Base-by-base conservation (phyloP, 2,113 vertebrate species). In the Morone saxatilis region DNA sequence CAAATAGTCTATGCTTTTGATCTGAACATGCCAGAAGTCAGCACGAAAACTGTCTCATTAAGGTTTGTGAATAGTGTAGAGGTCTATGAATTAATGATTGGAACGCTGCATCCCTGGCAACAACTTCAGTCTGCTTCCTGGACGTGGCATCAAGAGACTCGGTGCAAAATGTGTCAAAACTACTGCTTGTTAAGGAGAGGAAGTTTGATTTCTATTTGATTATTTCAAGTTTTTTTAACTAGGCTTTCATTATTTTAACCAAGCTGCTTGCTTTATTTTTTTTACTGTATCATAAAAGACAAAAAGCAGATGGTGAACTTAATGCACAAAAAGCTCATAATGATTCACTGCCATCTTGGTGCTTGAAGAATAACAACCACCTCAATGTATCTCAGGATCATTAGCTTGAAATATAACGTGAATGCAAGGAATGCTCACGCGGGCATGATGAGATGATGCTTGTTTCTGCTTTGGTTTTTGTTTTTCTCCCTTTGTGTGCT, bases 401-500 rank as follows among this genome's bases (percentile, higher is more conserved):
- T 87, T 75, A 82, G 80, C 89, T 81, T 86, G 73, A 76, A 83
- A 43, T 81, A 45, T 86, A 88, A 74, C 43, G 41, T 87, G 84
- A 86, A 92, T 91, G 84, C 59, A 75, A 87, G 70, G 84, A 89
- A 90, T 91, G 89, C 66, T 89, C 50, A 78, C 81, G 83, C 45
- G 57, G 72, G 85, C 89, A 92, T 91, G 92, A 85, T 89, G 90
- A 81, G 76, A 89, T 78, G 72, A 86, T 66, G 90, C 87, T 93
- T 91, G 91, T 91, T 91, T 82, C 88, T 85, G 85, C 89, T 93
- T 91, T 79, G 74, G 38, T 78, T 87, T 47, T 86, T 88, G 88
- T 81, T 93, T 88, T 91, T 81, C 84, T 80, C 53, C 69, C 54
- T 88, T 77, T 60, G 65, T 81, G 77, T 71, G 89, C 91, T 90